These are phyloP conservation scores for Rousettus leschenaultii DNA, from an alignment of 2,113 vertebrate species.

Conservation along the genomic window DNA sequence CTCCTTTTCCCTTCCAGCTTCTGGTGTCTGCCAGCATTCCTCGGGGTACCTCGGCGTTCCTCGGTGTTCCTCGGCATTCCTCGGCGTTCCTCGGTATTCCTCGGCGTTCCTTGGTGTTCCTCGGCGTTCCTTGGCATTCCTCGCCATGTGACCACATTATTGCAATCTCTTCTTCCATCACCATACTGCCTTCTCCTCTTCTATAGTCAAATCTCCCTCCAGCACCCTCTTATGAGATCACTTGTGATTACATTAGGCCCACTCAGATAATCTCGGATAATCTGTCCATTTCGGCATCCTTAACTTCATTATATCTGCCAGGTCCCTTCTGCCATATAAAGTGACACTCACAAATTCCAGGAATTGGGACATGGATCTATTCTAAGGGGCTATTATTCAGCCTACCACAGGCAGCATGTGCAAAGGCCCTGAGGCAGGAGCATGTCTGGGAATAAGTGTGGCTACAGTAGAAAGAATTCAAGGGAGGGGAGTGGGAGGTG, in stretches of 20 bases:
- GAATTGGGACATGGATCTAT: background rate
- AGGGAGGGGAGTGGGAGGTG: background rate
- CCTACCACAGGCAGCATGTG: background rate
- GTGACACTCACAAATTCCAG: background rate
- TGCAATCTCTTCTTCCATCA: background rate
- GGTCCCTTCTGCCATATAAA: background rate
- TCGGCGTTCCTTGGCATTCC: background rate
- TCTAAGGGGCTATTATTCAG: background rate
- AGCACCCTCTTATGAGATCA: background rate
- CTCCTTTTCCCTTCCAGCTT: background rate
- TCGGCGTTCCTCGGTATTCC: background rate
- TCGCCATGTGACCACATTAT: background rate
- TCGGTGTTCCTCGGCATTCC: background rate
- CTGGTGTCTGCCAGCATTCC: background rate
- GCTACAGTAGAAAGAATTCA: background rate
- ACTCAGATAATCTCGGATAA: background rate
- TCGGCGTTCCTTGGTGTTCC: background rate
- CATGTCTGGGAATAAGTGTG: accelerated
- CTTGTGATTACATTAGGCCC: background rate
- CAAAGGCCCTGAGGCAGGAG: background rate
- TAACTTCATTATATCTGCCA: background rate
- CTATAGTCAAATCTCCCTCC: background rate
- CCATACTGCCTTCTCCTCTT: background rate
- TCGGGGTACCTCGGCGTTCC: background rate
- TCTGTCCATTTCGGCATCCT: background rate